Conservation (phyloP, 2,888 invertebrate genomes). For the Spodoptera picta region DNA sequence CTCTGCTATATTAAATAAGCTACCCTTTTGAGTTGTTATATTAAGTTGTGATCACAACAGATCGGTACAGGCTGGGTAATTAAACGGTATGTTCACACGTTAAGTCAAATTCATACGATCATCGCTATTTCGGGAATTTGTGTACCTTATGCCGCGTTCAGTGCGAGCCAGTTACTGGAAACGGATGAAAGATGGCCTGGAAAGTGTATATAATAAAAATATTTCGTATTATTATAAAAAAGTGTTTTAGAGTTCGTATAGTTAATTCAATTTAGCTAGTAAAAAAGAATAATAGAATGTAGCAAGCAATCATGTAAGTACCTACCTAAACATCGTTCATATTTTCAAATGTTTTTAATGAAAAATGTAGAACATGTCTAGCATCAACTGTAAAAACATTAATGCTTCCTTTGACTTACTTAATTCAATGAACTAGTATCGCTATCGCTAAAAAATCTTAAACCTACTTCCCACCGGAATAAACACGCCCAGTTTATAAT, state of each 20-base stretch:
- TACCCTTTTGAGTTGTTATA: constrained; percentile 11
- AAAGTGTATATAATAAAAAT: background rate
- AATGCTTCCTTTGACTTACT: no score
- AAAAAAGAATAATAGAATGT: no score
- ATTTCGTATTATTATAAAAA: no score
- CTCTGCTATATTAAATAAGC: no score
- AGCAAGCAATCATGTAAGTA: no score
- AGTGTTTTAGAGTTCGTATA: no score
- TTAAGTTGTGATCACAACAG: constrained; percentile 52
- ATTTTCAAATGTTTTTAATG: no score
- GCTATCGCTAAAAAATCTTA: background rate
- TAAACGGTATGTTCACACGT: constrained; percentile 61
- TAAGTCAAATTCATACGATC: constrained; percentile 68
- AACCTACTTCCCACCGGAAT: constrained; percentile 24
- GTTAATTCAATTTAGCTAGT: no score
- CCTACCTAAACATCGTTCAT: no score
- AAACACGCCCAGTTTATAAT: constrained; percentile 25
- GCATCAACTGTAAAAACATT: no score
- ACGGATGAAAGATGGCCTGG: constrained; percentile 6
- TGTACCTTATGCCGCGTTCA: constrained; percentile 65
- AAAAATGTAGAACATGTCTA: no score
- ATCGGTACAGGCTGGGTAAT: constrained; percentile 33
- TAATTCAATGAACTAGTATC: background rate
- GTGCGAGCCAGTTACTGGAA: constrained; percentile 25
- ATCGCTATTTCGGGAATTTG: constrained; percentile 68